Conservation (phyloP, 2,888 invertebrate genomes). For the Parelbella ahira region DNA sequence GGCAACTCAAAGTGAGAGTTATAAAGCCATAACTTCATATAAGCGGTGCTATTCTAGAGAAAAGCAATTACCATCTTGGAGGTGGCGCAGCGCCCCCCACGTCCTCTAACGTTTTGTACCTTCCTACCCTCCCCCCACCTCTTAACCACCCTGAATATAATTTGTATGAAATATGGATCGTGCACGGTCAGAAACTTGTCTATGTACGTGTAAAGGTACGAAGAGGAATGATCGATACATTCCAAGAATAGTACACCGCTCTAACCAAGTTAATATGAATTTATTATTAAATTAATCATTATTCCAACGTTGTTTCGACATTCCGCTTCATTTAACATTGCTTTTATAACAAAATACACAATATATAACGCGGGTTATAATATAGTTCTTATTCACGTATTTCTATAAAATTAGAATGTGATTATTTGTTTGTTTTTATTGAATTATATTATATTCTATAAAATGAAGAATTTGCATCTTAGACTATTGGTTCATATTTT, state of each 20-base stretch:
- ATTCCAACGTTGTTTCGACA: no score
- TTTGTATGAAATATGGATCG: slow-evolving; percentile 24
- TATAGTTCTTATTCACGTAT: no score
- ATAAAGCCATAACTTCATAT: slow-evolving; percentile 25
- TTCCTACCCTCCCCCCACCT: slow-evolving; percentile 6
- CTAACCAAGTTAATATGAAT: no score
- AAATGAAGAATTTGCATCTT: no score
- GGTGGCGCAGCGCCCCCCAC: slow-evolving; percentile 17
- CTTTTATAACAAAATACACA: no score
- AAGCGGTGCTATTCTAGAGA: slow-evolving; percentile 25
- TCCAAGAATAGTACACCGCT: neutral
- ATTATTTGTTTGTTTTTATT: no score
- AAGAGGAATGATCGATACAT: slow-evolving; percentile 8
- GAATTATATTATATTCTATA: no score
- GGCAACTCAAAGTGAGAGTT: slow-evolving; percentile 22
- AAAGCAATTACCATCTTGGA: slow-evolving; percentile 25
- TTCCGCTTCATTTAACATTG: no score
- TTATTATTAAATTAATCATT: no score
- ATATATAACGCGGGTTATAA: no score
- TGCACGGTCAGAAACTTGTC: slow-evolving; percentile 20
- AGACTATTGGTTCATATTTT: no score
- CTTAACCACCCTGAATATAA: slow-evolving; percentile 17
- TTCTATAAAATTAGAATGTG: no score
- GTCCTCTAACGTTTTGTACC: slow-evolving; percentile 4
- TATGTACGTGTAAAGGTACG: slow-evolving; percentile 5